Base-by-base conservation (phyloP, 2,797 vertebrate species). In the Gambusia yucatana region DNA sequence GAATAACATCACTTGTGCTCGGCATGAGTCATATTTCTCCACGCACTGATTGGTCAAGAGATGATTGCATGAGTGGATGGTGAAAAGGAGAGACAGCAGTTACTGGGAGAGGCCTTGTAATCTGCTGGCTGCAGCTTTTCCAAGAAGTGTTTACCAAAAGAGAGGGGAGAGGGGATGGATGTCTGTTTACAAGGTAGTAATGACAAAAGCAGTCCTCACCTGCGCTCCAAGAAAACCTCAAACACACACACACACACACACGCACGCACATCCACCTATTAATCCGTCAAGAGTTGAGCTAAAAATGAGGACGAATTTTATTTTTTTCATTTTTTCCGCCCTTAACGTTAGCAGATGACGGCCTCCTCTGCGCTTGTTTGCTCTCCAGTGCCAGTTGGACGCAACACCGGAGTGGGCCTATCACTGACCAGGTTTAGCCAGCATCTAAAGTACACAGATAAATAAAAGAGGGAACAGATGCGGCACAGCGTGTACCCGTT, bases 401-500 rank as follows among this genome's bases (percentile, higher is more conserved):
- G 77, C 78, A 80, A 89, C 82, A 87, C 82, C 81, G 83, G 73
- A 86, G 78, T 44, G 82, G 79, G 77, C 74, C 82, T 88, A 91
- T 90, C 88, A 86, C 87, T 92, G 88, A 91, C 88, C 76, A 73
- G 46, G 79, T 88, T 88, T 80, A 89, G 85, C 82, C 76, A 73
- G 77, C 39, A 22, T 82, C 84, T 84, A 90, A 87, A 88, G 81
- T 87, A 92, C 93, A 94, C 82, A 90, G 84, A 93, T 88, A 91
- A 90, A 93, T 91, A 80, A 92, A 87, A 85, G 78, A 92, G 81
- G 85, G 90, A 92, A 92, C 90, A 93, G 91, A 82, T 65, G 77
- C 28, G 59, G 93, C 83, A 94, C 93, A 90, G 87, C 76, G 82
- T 94, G 93, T 93, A 91, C 94, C 88, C 86, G 95, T 94, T 94